Percentiles rank a stretch among this genome's conserved stretches.
phyloP scores from a whole-genome alignment of 2,888 invertebrate species.

The Tenthredo notha region DNA sequence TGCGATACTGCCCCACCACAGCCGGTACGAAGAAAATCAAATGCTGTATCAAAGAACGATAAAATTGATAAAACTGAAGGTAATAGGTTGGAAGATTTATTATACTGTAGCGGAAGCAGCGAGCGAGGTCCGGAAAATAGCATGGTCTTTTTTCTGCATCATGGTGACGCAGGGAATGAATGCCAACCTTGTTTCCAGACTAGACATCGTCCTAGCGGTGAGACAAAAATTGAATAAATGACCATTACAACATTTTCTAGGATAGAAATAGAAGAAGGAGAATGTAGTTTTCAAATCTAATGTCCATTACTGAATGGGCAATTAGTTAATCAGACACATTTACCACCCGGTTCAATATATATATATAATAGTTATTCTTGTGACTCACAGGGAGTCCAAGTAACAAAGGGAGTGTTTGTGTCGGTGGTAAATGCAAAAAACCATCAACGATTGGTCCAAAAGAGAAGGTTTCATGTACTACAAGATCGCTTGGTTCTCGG shows the following conservation, averaged over 20 bases:
- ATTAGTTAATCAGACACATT: background rate
- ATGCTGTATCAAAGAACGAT: background rate
- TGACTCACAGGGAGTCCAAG: background rate
- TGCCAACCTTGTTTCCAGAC: slow-evolving; percentile 53
- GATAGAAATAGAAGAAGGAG: background rate
- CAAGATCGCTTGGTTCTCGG: background rate
- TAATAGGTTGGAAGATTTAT: background rate
- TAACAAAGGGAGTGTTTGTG: slow-evolving; percentile 25
- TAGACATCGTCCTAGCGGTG: slow-evolving; percentile 53
- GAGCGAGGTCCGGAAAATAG: slow-evolving; percentile 55
- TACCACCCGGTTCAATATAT: background rate
- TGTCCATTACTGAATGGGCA: background rate
- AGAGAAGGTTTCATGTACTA: background rate
- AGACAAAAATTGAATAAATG: slow-evolving; percentile 42
- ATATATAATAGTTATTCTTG: background rate
- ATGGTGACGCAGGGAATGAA: slow-evolving; percentile 61
- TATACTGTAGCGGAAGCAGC: slow-evolving; percentile 4
- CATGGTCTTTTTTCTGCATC: slow-evolving; percentile 63
- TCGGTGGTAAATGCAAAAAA: slow-evolving; percentile 31
- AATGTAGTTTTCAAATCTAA: background rate
- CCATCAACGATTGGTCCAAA: background rate
- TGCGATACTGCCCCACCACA: slow-evolving; percentile 39
- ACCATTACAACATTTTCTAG: background rate
- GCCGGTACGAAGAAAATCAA: slow-evolving; percentile 19
- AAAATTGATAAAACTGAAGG: background rate